Evolutionary conservation across 2,113 vertebrate genomes (phyloP).

Genomic region (Dascyllus trimaculatus): DNA sequence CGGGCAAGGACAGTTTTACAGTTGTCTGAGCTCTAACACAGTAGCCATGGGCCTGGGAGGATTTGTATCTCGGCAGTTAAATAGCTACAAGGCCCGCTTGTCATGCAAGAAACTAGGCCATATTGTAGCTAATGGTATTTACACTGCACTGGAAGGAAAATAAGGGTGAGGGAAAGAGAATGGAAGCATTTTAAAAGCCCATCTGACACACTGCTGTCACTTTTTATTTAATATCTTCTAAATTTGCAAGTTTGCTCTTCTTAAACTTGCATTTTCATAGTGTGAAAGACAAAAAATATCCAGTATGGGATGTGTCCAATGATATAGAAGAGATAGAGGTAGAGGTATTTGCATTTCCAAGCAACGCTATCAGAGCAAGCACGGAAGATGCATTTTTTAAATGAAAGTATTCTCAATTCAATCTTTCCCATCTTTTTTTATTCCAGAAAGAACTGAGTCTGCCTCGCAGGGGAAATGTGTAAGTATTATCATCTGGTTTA

Average conservation of each 20-base stretch:
- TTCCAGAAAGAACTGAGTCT: constrained; percentile 96
- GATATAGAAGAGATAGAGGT: not conserved
- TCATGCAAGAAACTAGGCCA: constrained; percentile 54
- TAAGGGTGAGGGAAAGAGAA: constrained; percentile 4
- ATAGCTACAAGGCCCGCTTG: constrained; percentile 43
- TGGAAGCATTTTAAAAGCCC: constrained; percentile 1
- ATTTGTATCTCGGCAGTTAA: constrained; percentile 28
- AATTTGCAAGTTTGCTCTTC: not conserved
- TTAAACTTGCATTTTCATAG: not conserved
- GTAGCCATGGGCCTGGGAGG: constrained; percentile 17
- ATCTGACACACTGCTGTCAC: not conserved
- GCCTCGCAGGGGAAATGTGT: constrained; percentile 92
- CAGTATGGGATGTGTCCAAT: not conserved
- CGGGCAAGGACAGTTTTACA: constrained; percentile 25
- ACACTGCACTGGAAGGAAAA: constrained; percentile 19
- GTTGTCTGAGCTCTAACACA: constrained; percentile 27
- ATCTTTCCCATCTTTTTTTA: constrained; percentile 39
- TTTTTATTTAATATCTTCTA: not conserved
- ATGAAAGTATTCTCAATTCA: not conserved
- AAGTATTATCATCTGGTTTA: constrained; percentile 78
- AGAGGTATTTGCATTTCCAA: not conserved
- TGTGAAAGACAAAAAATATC: too few species aligned
- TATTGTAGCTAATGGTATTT: constrained; percentile 51
- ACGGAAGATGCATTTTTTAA: not conserved
- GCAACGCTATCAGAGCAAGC: not conserved